Evolutionary conservation across 2,888 invertebrate genomes (phyloP).

Genomic region (Tenthredo livida): DNA sequence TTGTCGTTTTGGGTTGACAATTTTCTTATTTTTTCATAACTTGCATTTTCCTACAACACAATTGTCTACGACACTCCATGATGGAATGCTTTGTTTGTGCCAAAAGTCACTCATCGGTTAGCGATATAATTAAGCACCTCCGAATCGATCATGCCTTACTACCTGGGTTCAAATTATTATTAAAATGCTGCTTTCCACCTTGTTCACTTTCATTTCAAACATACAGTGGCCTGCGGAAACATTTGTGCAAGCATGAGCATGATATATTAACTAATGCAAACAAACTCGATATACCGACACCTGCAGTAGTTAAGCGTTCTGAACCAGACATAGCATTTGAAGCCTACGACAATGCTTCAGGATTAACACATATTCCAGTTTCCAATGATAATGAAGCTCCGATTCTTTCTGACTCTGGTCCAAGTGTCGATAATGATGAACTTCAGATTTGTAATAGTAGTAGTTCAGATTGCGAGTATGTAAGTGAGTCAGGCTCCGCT

Average conservation of each 20-base stretch:
- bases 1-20: conserved; percentile 3
- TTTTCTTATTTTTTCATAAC: no score
- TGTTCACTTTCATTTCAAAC: conserved; percentile 16
- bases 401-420: neutral
- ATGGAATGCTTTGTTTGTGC: conserved; percentile 18
- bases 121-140: conserved; percentile 2
- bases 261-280: neutral
- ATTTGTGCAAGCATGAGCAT: conserved; percentile 5
- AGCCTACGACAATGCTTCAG: neutral
- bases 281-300: neutral
- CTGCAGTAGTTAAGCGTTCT: neutral
- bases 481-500: neutral
- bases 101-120: neutral
- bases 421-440: neutral
- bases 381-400: neutral
- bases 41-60: no score
- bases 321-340: neutral
- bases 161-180: conserved; percentile 2
- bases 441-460: neutral
- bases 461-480: neutral
- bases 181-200: conserved; percentile 12
- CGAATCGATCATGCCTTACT: conserved; percentile 12
- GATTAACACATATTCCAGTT: neutral
- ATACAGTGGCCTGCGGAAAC: conserved; percentile 7
- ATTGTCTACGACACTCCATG: neutral